Evolutionary conservation across 2,113 vertebrate genomes (phyloP).

Genomic region (Phylloscopus trochiloides): DNA sequence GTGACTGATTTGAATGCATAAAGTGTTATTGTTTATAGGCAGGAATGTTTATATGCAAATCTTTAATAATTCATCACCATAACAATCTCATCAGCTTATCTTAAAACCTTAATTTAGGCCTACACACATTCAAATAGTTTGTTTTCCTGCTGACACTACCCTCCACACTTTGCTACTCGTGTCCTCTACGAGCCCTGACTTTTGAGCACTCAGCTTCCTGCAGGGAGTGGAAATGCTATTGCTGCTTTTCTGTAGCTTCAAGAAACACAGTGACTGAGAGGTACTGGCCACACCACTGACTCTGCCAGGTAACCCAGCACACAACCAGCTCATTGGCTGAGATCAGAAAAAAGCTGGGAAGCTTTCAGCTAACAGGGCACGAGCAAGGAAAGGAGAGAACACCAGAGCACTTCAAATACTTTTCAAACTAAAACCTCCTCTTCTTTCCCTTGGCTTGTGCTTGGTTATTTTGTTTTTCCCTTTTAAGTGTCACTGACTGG

Average conservation of each 20-base stretch:
- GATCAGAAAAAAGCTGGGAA: neutral
- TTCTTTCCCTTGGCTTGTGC: neutral
- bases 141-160: neutral
- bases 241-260: neutral
- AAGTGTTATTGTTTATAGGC: neutral
- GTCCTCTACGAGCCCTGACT: neutral
- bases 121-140: neutral
- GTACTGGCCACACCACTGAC: neutral
- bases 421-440: neutral
- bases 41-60: neutral
- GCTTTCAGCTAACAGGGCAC: neutral
- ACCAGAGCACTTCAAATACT: neutral
- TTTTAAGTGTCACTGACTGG: neutral
- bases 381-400: neutral
- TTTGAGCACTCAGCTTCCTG: neutral
- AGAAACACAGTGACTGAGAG: neutral
- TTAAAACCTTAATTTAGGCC: neutral
- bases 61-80: neutral
- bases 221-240: neutral
- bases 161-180: fast-evolving
- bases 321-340: neutral
- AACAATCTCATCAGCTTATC: neutral
- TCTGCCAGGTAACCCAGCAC: neutral
- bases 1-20: neutral
- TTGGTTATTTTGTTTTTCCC: neutral